A percentile compares a stretch with the other conserved stretches of the same genome.
Evolutionary conservation across 1,140 invertebrate genomes (phyloP).

Genomic region (Plectrocnemia conspersa): DNA sequence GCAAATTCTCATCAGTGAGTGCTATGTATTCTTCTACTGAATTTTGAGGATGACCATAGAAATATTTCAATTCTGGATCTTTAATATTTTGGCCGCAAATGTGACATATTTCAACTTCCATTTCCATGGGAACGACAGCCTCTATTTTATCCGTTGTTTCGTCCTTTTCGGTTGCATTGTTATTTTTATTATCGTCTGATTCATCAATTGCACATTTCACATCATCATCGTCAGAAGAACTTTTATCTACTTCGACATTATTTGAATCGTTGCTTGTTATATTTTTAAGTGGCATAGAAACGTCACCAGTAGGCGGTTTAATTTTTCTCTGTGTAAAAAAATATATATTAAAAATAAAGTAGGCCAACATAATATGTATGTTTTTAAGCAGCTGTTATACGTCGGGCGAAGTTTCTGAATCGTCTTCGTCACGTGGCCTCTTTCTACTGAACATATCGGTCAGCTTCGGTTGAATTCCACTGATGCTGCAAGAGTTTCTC

Average conservation of each 20-base stretch:
- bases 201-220: background rate
- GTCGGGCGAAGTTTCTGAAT: background rate
- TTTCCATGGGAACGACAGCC: background rate
- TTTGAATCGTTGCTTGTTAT: background rate
- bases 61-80: constrained; percentile 61
- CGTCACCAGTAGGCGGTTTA: constrained; percentile 1
- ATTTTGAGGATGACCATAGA: constrained; percentile 69
- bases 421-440: constrained; percentile 18
- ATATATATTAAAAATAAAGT: no score
- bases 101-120: constrained; percentile 42
- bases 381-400: background rate
- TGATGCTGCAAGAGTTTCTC: background rate
- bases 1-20: constrained; percentile 69
- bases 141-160: background rate
- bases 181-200: background rate
- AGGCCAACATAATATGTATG: no score
- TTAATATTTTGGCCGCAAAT: constrained; percentile 62
- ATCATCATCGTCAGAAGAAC: background rate
- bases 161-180: background rate
- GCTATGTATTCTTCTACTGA: constrained; percentile 73
- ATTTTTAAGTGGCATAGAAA: background rate
- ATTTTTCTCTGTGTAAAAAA: constrained; percentile 10
- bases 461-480: constrained; percentile 20
- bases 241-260: no score
- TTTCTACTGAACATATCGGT: constrained; percentile 30